Percentiles rank a stretch among this genome's conserved stretches.
These are phyloP conservation scores for Varanus komodoensis DNA, from an alignment of 2,113 vertebrate species.

Conservation along the genomic window DNA sequence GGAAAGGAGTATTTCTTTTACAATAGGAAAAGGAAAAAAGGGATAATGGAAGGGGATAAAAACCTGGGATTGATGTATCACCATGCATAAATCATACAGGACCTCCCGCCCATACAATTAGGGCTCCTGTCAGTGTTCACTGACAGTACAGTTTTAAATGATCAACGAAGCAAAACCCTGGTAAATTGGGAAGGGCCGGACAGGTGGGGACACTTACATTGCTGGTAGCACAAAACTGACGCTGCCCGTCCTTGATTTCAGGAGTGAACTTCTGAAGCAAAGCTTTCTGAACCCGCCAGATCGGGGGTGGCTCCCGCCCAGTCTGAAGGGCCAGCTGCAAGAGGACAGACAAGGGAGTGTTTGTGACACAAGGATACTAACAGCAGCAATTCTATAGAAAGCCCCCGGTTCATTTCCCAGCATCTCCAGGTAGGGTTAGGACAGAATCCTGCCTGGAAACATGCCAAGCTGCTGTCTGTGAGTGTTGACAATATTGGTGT, in stretches of 20 bases:
- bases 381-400: too few relatives aligned
- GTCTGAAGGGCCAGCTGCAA: constrained; percentile 88
- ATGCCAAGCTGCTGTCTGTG: too few relatives aligned
- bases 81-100: neutral
- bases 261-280: constrained; percentile 94
- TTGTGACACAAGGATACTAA: constrained; percentile 11
- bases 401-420: too few relatives aligned
- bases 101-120: neutral
- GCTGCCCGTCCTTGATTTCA: constrained; percentile 93
- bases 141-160: neutral
- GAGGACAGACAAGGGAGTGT: neutral
- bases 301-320: constrained; percentile 90
- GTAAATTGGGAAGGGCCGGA: neutral
- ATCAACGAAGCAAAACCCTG: neutral
- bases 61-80: neutral
- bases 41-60: neutral
- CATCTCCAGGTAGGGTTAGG: too few relatives aligned
- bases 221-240: constrained; percentile 93
- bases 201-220: constrained; percentile 81
- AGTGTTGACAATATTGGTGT: too few relatives aligned
- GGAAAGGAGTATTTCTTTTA: neutral
- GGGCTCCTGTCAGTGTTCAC: neutral
- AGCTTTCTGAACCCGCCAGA: constrained; percentile 94
- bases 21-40: neutral
- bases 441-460: too few relatives aligned